Evolutionary conservation across 2,888 invertebrate genomes (phyloP).

Genomic region (Agriopis leucophaearia): DNA sequence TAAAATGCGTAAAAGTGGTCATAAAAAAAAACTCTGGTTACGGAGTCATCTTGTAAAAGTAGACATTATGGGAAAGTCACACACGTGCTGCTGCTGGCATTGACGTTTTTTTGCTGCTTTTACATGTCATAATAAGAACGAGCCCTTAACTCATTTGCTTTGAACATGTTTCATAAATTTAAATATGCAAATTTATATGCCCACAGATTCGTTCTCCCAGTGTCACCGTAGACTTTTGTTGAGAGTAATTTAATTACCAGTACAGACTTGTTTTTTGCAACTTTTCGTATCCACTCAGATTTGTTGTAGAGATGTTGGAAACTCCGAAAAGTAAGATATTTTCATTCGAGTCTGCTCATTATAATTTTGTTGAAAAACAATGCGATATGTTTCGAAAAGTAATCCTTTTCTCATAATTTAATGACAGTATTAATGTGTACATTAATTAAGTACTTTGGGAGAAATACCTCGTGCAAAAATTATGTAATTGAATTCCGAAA

Average conservation of each 20-base stretch:
- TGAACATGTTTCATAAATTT: constrained; percentile 23
- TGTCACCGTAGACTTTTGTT: constrained; percentile 26
- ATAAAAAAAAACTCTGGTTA: no score
- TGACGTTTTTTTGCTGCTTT: background rate
- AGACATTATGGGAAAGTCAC: no score
- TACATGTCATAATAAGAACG: background rate
- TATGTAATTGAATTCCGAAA: no score
- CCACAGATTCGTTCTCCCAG: constrained; percentile 22
- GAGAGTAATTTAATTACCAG: constrained; percentile 26
- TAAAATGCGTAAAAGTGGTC: no score
- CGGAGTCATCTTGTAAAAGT: no score
- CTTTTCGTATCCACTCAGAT: constrained; percentile 14
- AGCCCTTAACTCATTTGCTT: constrained; percentile 12
- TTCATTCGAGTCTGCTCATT: background rate
- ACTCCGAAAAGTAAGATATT: constrained; percentile 13
- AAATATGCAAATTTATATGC: constrained; percentile 28
- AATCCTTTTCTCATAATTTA: background rate
- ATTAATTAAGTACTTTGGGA: background rate
- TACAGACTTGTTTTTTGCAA: constrained; percentile 15
- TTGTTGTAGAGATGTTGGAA: constrained; percentile 16
- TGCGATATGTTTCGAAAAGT: background rate
- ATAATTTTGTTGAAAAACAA: background rate
- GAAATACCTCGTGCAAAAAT: no score
- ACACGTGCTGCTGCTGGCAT: background rate
- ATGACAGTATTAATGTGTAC: background rate